Evolutionary conservation across 2,113 vertebrate species (phyloP).

Genomic region (Heptranchias perlo): DNA sequence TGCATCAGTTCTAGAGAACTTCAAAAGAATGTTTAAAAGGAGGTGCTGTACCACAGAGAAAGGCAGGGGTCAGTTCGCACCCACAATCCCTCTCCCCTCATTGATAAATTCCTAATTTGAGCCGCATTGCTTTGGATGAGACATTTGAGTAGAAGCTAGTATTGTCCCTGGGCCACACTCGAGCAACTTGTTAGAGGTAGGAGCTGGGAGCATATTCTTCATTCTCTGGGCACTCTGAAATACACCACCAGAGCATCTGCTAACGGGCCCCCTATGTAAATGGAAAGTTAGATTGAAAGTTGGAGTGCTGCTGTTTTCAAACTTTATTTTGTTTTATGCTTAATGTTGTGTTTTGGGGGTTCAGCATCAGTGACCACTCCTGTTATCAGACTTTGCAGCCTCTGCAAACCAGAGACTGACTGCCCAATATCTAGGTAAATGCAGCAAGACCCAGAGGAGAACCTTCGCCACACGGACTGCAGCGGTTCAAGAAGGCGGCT

Average conservation of each 20-base stretch:
- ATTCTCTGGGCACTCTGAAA: background rate
- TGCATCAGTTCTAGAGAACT: background rate
- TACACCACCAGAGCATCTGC: too few species aligned
- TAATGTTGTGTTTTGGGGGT: background rate
- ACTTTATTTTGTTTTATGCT: background rate
- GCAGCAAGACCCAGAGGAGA: background rate
- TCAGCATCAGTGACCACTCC: background rate
- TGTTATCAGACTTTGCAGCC: background rate
- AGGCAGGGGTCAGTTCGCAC: background rate
- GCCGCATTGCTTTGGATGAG: background rate
- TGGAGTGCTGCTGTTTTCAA: background rate
- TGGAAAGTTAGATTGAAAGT: background rate
- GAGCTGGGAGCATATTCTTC: background rate
- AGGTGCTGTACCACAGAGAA: background rate
- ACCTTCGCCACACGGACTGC: too few species aligned
- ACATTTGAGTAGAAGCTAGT: background rate
- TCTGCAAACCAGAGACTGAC: background rate
- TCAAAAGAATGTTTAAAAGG: background rate
- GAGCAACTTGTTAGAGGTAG: background rate
- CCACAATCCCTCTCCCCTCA: background rate
- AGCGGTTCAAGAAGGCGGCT: too few species aligned
- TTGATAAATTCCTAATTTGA: background rate
- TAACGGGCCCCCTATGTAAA: too few species aligned
- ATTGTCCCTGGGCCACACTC: background rate
- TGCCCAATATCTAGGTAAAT: background rate